Evolutionary conservation across 1,140 invertebrate species (phyloP), one percentile per base, ranked within the genome.

Genomic region (Papilio xuthus): DNA sequence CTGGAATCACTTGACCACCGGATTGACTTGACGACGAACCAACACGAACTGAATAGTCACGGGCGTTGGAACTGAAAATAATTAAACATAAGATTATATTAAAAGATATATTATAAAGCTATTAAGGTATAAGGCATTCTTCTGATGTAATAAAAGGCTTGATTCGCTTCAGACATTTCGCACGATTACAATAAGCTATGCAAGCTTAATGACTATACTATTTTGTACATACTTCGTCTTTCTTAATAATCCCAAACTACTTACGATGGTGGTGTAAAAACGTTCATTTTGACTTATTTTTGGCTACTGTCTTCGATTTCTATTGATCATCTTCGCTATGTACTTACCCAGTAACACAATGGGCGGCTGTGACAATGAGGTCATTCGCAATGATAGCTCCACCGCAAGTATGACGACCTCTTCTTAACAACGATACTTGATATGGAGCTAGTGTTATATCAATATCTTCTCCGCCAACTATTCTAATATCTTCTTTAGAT

Each of bases 331-430:
- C n/a, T 8, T 20, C 18, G 7, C 50, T 63, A 71, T 26, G 41
- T 8, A 82, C 84, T 87, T 85, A 92, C 92, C 88, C 89, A 63
- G 84, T 79, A 56, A 92, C 56, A 87, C 96, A 97, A 88, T 97
- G 96, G 7, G 96, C 96, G 23, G 96, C 96, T 7, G 96, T 96
- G 1, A 97, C 81, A 32, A 97, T 92, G 63, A 95, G 92, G 23
- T 93, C 94, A 8, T 91, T 86, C 23, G 93, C 92, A 32, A 96
- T 94, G n/a, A 96, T 94, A 2, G 95, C 91, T 4, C 95, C 96
- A 9, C 96, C 96, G 82, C 96, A 96, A 41, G 94, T 88, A 82
- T 96, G 95, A 1, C 89, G 88, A 12, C 94, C 94, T 72, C 93
- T 85, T 10, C 91, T 84, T 71, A 94, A 86, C 10, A 96, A 78